A percentile compares a stretch with the other conserved stretches of the same genome.
Conservation (phyloP, 2,113 vertebrate genomes). For the Gymnobelideus leadbeateri region DNA sequence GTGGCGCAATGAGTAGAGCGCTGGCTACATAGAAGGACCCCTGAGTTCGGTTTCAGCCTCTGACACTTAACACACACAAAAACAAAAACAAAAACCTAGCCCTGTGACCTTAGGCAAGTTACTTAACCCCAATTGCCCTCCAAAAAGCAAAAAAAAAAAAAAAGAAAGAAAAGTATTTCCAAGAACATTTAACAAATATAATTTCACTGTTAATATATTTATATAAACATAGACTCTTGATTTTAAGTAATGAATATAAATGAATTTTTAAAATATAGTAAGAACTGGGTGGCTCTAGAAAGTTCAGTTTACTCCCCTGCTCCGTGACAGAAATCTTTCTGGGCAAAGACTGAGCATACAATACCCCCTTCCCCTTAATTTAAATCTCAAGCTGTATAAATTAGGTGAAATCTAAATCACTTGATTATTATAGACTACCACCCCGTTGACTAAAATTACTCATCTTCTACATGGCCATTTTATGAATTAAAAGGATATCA, state of each 20-base stretch:
- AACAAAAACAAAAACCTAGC: no score
- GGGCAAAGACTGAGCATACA: background rate
- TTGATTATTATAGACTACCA: background rate
- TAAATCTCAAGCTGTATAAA: background rate
- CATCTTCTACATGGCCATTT: background rate
- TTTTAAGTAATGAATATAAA: background rate
- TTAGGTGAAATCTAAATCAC: background rate
- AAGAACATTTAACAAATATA: conserved; percentile 40
- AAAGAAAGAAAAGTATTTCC: conserved; percentile 16
- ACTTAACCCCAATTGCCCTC: no score
- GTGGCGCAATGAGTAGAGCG: no score
- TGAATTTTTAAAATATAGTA: background rate
- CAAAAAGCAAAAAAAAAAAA: no score
- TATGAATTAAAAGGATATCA: background rate
- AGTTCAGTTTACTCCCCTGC: background rate
- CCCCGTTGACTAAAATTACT: background rate
- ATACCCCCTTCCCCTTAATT: background rate
- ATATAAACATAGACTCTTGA: background rate
- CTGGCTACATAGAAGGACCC: no score
- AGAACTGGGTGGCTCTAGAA: background rate
- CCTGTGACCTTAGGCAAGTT: no score
- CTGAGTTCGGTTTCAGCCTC: no score
- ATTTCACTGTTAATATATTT: conserved; percentile 24
- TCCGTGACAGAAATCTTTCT: background rate
- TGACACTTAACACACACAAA: no score